Evolutionary conservation across 1,140 invertebrate genomes (phyloP), one percentile per base, ranked within the genome.

Genomic region (Hycleus cichorii): DNA sequence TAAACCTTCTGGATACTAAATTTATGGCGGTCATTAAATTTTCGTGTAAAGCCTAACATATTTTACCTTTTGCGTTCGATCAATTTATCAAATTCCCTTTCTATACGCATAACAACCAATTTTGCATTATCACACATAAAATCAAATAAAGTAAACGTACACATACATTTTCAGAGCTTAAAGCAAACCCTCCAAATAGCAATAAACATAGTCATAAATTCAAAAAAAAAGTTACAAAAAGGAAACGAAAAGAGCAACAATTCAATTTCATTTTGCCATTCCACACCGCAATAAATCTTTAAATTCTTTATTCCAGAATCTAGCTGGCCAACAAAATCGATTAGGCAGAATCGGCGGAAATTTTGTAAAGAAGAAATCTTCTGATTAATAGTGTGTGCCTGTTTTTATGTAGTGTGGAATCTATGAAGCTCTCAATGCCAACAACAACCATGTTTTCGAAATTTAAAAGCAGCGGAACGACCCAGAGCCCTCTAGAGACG

Each of bases 401-500:
- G 46, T 8, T n/a, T 51, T 44, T 50, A 59, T 51, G 49, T 59
- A 45, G 51, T 32, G 42, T 32, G 1, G 58, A 54, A 44, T 47
- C 58, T 45, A 53, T 59, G 49, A 59, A 59, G 58, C 51, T 59
- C 44, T 65, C 58, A 54, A 65, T 68, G 60, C 67, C 69, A 44
- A 60, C 67, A 32, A 64, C 64, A 24, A 62, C 67, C 18, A 70
- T 70, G 69, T 70, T 70, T 75, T 83, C 86, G 4, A 90, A 88
- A 73, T 83, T 90, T 67, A 88, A 87, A 70, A 83, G 81, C 69
- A 79, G 78, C 66, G 75, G 78, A 69, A 65, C 72, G 65, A 48
- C 74, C 70, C 74, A 53, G 61, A 82, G 78, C 65, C 78, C 75
- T 50, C 78, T 86, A 54, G 90, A 92, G 65, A 83, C 81, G 59